These are phyloP conservation scores for Brienomyrus brachyistius DNA, from an alignment of 2,113 vertebrate species.

Conservation along the genomic window DNA sequence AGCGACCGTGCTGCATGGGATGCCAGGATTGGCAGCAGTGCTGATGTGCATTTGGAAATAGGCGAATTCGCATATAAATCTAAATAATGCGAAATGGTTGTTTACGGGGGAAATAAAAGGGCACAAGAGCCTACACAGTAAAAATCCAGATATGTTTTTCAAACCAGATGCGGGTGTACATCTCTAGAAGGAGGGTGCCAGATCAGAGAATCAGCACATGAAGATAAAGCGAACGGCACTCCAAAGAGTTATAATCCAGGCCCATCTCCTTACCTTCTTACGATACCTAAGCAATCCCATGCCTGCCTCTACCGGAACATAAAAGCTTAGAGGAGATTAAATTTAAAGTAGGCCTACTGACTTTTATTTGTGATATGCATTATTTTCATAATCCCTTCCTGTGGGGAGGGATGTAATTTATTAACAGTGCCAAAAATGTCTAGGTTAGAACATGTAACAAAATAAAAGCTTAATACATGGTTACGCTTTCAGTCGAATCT, in stretches of 20 bases:
- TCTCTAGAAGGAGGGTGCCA: not conserved
- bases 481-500: not conserved
- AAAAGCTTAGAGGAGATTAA: not conserved
- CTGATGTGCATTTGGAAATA: not conserved
- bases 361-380: not conserved
- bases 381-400: not conserved
- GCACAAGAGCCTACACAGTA: not conserved
- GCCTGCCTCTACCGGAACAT: not conserved
- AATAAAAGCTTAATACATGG: not conserved
- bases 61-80: not conserved
- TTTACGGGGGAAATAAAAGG: not conserved
- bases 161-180: not conserved
- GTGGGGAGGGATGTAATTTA: not conserved
- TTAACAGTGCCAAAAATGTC: not conserved
- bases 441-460: not conserved
- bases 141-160: not conserved
- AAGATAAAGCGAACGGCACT: not conserved
- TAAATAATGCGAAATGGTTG: not conserved
- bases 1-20: not conserved
- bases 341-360: not conserved
- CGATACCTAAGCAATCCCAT: not conserved
- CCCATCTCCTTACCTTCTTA: not conserved
- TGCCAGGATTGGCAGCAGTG: not conserved
- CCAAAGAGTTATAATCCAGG: not conserved
- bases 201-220: not conserved